Base-by-base conservation (phyloP, 1,140 invertebrate genomes). In the Rhizoglyphus robini region DNA sequence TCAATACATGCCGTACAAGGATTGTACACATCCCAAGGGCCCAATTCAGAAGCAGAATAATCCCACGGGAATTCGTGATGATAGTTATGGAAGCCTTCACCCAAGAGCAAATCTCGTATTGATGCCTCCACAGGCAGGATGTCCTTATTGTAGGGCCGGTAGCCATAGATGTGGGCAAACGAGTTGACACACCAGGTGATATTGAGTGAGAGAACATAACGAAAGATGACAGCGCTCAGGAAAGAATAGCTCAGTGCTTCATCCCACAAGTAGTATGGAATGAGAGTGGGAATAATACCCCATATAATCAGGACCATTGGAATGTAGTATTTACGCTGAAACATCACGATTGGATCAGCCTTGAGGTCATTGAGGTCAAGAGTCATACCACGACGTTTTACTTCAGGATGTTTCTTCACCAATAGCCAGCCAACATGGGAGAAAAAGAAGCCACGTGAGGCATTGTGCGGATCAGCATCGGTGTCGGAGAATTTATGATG, bases 121-220 rank as follows among this genome's bases (percentile, higher is more conserved):
- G 11, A 46, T 13, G 11, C n/a, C 38, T 46, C 11, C 11, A 46
- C 38, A 13, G 11, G n/a, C n/a, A 46, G n/a, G n/a, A n/a, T n/a
- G n/a, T n/a, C n/a, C n/a, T n/a, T n/a, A n/a, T n/a, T n/a, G n/a
- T 63, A 80, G 0, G 79, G 79, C 63, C 69, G 72, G 58, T 70
- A 72, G 15, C 79, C 79, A 74, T 74, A 80, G 69, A 79, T 72
- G 69, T 81, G 80, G 27, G 80, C 80, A 20, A 75, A 75, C 67
- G 76, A 78, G 71, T 81, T 81, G 11, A 81, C 79, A 3, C 76
- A 78, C 93, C 94, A 98, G 2, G 94, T 97, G 67, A 86, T 83
- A 73, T 99, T 90, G 20, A 98, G 79, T 11, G 85, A 87, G 70
- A 88, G 83, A 13, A 83, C 81, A 76, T 94, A 97, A 32, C 94